Conservation (phyloP, 2,797 vertebrate genomes). For the Pseudochromis fuscus region DNA sequence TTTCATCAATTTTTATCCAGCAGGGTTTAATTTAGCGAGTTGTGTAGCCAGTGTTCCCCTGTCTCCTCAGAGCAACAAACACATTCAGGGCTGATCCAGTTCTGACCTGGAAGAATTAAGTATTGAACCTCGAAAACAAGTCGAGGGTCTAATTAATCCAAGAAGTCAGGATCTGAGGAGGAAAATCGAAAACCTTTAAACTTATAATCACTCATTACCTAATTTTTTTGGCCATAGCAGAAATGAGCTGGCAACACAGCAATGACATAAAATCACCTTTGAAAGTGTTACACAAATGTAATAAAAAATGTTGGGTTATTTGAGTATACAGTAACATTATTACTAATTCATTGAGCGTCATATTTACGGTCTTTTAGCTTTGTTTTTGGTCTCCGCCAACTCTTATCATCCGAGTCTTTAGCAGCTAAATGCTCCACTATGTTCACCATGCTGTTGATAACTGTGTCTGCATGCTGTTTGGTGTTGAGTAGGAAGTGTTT, state of each 20-base stretch:
- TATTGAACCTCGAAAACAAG: slow-evolving; percentile 20
- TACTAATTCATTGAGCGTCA: no score
- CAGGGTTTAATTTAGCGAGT: slow-evolving; percentile 32
- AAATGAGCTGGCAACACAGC: background rate
- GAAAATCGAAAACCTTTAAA: slow-evolving; percentile 7
- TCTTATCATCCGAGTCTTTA: background rate
- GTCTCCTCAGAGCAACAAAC: slow-evolving; percentile 11
- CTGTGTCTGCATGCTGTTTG: no score
- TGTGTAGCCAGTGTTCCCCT: background rate
- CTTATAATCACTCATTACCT: background rate
- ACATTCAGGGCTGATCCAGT: slow-evolving; percentile 25
- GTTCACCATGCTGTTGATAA: background rate
- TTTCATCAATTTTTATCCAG: slow-evolving; percentile 24
- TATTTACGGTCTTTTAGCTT: no score
- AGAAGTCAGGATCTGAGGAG: background rate
- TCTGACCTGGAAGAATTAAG: slow-evolving; percentile 31
- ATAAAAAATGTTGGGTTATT: no score
- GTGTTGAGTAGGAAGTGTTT: background rate
- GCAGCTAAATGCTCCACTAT: background rate
- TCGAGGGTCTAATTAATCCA: slow-evolving; percentile 40
- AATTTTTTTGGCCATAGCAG: background rate
- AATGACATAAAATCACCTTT: no score
- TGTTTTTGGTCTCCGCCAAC: background rate
- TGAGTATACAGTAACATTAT: no score
- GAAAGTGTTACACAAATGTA: no score